Evolutionary conservation across 64 coral and sea anemone genomes (phyloP).

Genomic region (Platygyra sinensis): DNA sequence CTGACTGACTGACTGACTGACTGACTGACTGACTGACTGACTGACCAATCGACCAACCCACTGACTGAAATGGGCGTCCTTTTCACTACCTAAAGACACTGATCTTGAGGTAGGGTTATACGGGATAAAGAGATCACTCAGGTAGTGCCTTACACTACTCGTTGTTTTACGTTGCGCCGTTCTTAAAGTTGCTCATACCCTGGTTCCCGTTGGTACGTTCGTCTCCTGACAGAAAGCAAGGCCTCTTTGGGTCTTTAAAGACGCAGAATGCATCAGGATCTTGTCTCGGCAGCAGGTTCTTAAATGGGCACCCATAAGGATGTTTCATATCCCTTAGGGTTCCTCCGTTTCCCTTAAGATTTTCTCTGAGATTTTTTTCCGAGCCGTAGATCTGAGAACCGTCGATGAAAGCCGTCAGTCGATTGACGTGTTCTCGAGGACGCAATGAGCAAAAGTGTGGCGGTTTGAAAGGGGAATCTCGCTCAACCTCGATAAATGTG

Average conservation of each 20-base stretch:
- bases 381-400: slow-evolving; percentile 36
- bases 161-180: background rate
- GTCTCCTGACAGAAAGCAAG: too few relatives aligned
- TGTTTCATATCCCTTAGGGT: background rate
- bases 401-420: slow-evolving; percentile 39
- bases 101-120: background rate
- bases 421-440: slow-evolving; percentile 13
- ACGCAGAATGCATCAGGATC: too few relatives aligned
- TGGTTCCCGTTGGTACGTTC: slow-evolving; percentile 48
- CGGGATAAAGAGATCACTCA: background rate
- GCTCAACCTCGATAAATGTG: too few relatives aligned
- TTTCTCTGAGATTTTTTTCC: background rate
- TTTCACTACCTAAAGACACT: too few relatives aligned
- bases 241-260: too few relatives aligned
- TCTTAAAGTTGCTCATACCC: too few relatives aligned
- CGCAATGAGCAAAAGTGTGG: background rate
- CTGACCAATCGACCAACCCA: too few relatives aligned
- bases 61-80: too few relatives aligned
- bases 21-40: too few relatives aligned
- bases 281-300: too few relatives aligned
- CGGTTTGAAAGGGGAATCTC: slow-evolving; percentile 31
- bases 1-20: too few relatives aligned
- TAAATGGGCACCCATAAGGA: background rate
- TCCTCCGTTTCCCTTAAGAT: slow-evolving; percentile 1
- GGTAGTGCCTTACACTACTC: background rate